Evolutionary conservation across 2,113 vertebrate genomes (phyloP), one percentile per base, ranked within the genome.

Genomic region (Typhlomys cinereus): DNA sequence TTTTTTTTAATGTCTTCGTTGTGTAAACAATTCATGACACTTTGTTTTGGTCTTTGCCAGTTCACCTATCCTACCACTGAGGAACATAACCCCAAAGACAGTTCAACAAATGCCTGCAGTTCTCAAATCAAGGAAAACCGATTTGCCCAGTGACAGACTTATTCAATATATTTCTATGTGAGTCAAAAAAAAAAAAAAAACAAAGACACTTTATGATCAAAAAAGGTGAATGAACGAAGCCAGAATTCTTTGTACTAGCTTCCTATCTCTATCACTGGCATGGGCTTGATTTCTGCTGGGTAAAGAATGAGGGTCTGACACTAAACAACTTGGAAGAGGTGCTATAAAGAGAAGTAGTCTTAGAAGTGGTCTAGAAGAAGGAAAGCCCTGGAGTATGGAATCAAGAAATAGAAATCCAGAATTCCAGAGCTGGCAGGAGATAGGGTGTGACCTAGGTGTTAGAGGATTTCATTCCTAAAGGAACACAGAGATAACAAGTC

Each of bases 81-180:
- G 41, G 73, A 88, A 54, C 52, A 82, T 34, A 85, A 73, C 41
- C 34, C 9, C 79, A 80, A 85, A 80, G 83, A 75, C 52, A 54
- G 66, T 25, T 36, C n/a, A 80, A 46, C 18, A 23, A 86, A 86
- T 76, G 89, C 48, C 52, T 83, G 59, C 13, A 89, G 34, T 59
- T 70, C 18, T 7, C 79, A 71, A 94, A 76, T 95, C 92, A 95
- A 93, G 66, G 71, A 84, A 93, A 83, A 79, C 29, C 64, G 57
- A 52, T 94, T 86, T 78, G 21, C 70, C 70, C 62, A 64, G 54
- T 52, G 44, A 83, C 90, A 64, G 61, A 20, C 59, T 71, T 25
- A 62, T 23, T 85, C 14, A 36, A 61, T 27, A 90, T 39, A 17
- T 78, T 87, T 87, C 74, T 62, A 59, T 52, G 10, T 93, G 89